Percentiles rank a stretch among this genome's conserved stretches.
Evolutionary conservation across 2,113 vertebrate species (phyloP).

Genomic region (Etheostoma spectabile): DNA sequence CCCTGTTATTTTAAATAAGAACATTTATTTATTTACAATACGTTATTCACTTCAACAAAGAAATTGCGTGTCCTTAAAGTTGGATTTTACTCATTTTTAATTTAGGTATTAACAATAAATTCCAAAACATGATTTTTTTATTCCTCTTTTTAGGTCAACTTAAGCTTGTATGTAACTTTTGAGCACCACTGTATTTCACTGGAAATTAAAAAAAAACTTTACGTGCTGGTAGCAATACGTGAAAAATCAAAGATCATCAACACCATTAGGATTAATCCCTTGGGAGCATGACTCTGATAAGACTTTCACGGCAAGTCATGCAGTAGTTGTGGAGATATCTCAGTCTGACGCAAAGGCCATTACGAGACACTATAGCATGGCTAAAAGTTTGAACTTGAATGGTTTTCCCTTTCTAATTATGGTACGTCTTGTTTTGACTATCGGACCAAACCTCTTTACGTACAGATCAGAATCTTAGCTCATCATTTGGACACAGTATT

Average conservation of each 20-base stretch:
- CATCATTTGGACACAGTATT: neutral
- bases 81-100: too few species aligned
- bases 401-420: too few species aligned
- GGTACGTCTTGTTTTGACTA: neutral
- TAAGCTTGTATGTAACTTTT: too few species aligned
- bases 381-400: neutral
- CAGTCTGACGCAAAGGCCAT: neutral
- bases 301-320: neutral
- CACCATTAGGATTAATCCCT: neutral
- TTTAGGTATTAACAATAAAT: too few species aligned
- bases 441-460: neutral
- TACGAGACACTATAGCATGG: neutral
- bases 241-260: neutral
- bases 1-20: too few species aligned
- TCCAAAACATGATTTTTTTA: too few species aligned
- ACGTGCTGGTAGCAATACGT: neutral
- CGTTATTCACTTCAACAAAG: too few species aligned
- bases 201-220: neutral
- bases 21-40: too few species aligned
- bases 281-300: neutral
- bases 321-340: neutral
- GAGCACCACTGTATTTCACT: too few species aligned
- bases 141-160: too few species aligned
- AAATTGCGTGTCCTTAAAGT: too few species aligned
- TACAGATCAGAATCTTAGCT: neutral